Base-by-base conservation (phyloP, 2,113 vertebrate species). In the Agelaius phoeniceus region DNA sequence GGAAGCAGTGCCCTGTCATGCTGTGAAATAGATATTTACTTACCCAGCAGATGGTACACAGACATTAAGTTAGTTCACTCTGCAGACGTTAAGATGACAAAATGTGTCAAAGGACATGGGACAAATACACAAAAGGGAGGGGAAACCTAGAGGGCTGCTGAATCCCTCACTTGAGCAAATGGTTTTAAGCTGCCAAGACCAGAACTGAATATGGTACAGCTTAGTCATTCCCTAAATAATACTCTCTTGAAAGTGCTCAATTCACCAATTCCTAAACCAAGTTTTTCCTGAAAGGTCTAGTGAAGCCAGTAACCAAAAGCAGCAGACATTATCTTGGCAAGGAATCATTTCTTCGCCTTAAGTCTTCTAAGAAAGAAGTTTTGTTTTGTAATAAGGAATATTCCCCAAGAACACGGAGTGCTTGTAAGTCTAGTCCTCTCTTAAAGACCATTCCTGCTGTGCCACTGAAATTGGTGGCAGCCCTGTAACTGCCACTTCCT, bases 391-490 rank as follows among this genome's bases (percentile, higher is more conserved):
- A 54, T 81, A 71, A 83, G 33, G 61, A 90, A 74, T 63, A 69
- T 44, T 84, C 10, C 18, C 28, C 33, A 33, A 92, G 90, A 88
- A 67, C 35, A n/a, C 33, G 27, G 33, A 81, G 35, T 4, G 6
- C 55, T 77, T 90, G 2, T 43, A 74, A 43, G 30, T 74, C 55
- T 90, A 73, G 57, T 19, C 68, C 59, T 43, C 68, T 71, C 73
- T 67, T 83, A 77, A 96, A 94, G 51, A 73, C 44, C 46, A 10
- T 43, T 84, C 94, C 83, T 88, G 67, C 94, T 90, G 90, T 81
- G 88, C 59, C 68, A 71, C 58, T 48, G 73, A 84, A 96, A 93
- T 81, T 59, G 76, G 89, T 89, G 86, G 48, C 90, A 93, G 80
- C 55, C 48, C 69, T 63, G 20, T 46, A 90, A 77, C 63, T 57